Conservation (phyloP, 2,888 invertebrate species). For the Caenorhabditis auriculariae region DNA sequence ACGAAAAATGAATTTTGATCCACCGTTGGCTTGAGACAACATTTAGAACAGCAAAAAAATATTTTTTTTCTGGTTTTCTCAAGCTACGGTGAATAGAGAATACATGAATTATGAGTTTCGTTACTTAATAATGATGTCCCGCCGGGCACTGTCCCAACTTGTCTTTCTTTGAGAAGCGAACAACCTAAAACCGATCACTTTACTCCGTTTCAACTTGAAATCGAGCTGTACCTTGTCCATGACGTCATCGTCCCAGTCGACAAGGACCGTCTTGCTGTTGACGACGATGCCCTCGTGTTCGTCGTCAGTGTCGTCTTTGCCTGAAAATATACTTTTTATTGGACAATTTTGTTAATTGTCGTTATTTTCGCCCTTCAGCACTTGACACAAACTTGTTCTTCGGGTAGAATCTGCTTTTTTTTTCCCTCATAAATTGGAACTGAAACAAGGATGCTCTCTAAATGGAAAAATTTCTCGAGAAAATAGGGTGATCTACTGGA, state of each 20-base stretch:
- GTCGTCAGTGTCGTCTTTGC: conserved; percentile 43
- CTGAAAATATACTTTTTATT: conserved; percentile 31
- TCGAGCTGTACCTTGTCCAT: conserved; percentile 39
- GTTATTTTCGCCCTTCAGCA: not conserved
- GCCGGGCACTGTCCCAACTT: conserved; percentile 39
- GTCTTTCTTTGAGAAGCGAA: conserved; percentile 45
- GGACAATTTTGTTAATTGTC: not conserved
- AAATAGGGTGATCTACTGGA: no score
- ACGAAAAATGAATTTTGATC: no score
- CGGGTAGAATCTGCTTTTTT: no score
- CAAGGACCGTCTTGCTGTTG: conserved; percentile 50
- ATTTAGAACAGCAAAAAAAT: no score
- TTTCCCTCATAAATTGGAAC: no score
- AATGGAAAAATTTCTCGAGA: no score
- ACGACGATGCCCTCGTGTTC: conserved; percentile 45
- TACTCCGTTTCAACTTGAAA: not conserved
- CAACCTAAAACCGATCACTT: conserved; percentile 19
- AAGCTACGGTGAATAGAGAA: no score
- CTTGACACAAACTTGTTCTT: no score
- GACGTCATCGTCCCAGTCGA: conserved; percentile 56
- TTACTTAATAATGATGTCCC: conserved; percentile 22
- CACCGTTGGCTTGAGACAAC: no score
- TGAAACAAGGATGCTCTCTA: no score
- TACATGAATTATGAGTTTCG: not conserved
- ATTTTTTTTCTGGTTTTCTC: no score